phyloP scores from a whole-genome alignment of 2,113 vertebrate genomes.

The Nesogale talazaci region DNA sequence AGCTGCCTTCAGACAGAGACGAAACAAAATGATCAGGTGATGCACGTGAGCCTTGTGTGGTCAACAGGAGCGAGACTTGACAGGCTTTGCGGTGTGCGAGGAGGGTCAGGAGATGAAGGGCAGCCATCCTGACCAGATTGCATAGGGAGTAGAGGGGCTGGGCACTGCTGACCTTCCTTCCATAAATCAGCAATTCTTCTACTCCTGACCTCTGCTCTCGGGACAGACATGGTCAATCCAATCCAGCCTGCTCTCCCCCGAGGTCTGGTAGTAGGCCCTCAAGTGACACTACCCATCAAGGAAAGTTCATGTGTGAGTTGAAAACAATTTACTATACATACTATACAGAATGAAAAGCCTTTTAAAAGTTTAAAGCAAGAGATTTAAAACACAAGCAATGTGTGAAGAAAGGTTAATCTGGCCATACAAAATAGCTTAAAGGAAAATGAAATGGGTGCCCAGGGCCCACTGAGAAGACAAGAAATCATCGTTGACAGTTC shows the following conservation, averaged over 20 bases:
- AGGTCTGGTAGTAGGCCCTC: not conserved
- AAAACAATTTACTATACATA: not conserved
- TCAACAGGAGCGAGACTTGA: not conserved
- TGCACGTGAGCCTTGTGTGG: not conserved
- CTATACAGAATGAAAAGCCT: not conserved
- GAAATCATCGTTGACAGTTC: too few relatives aligned
- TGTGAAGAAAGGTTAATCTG: conserved; percentile 18
- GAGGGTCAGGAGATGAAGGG: not conserved
- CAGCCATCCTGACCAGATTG: not conserved
- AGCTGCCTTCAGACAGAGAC: not conserved
- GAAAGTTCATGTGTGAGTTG: not conserved
- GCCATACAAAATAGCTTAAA: not conserved
- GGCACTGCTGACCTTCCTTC: not conserved
- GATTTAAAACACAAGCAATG: not conserved
- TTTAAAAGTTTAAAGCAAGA: conserved; percentile 20
- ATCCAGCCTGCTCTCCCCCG: not conserved
- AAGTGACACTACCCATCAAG: not conserved
- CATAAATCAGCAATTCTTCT: not conserved
- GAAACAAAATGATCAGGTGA: not conserved
- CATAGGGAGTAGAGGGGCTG: not conserved
- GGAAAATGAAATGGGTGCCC: not conserved
- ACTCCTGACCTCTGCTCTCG: not conserved
- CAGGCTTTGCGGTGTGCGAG: not conserved
- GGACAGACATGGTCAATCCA: not conserved
- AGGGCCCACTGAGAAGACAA: too few relatives aligned